A percentile compares a stretch with the other conserved stretches of the same genome.
Evolutionary conservation across 2,113 vertebrate species (phyloP).

Genomic region (Rhea americana): DNA sequence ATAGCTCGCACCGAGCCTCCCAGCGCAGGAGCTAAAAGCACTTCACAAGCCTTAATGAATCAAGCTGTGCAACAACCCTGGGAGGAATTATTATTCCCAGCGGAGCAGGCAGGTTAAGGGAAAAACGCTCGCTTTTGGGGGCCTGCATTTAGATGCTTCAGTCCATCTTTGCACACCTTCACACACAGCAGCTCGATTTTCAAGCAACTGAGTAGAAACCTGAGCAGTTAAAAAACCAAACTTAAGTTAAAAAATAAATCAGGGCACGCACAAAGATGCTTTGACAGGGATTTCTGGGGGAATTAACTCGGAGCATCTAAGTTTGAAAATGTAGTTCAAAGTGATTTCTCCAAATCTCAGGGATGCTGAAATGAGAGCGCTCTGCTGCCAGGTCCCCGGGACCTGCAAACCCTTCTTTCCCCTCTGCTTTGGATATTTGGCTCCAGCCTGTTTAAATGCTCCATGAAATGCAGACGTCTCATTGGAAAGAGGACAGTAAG

Average conservation of each 20-base stretch:
- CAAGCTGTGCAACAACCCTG: conserved; percentile 51
- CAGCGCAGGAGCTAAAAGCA: conserved; percentile 45
- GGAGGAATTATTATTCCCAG: conserved; percentile 41
- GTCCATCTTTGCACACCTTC: neutral
- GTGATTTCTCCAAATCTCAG: neutral
- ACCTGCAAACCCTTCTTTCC: neutral
- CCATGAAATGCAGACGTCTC: too few species aligned
- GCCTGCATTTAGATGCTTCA: neutral
- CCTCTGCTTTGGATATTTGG: neutral
- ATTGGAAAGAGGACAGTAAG: neutral
- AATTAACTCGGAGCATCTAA: neutral
- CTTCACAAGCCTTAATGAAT: conserved; percentile 66
- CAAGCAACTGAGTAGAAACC: neutral
- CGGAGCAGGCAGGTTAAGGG: neutral
- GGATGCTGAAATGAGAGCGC: neutral
- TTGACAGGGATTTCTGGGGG: accelerated
- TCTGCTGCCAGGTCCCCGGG: accelerated
- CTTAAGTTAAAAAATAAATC: neutral
- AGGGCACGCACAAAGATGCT: neutral
- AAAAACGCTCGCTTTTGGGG: conserved; percentile 1
- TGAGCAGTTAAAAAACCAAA: neutral
- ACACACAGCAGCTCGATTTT: neutral
- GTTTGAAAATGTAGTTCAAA: neutral
- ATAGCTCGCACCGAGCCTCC: conserved; percentile 40
- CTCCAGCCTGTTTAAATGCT: neutral